These are phyloP conservation scores for Chaetorhynchus papuensis DNA, from an alignment of 2,113 vertebrate genomes.

Conservation along the genomic window DNA sequence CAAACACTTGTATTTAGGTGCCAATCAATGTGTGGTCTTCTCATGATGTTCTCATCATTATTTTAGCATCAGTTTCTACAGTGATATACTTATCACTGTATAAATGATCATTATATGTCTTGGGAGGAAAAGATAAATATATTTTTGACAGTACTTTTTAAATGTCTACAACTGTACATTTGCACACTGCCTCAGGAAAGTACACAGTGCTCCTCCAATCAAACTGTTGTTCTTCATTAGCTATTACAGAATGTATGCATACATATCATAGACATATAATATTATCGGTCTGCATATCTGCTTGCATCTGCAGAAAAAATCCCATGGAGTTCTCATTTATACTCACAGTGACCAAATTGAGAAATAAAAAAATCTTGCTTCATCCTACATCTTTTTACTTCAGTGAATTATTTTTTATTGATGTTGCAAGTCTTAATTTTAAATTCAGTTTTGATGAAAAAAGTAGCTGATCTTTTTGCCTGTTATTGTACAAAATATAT, in stretches of 20 bases:
- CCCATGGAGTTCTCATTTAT: background rate
- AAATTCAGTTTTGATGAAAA: constrained; percentile 42
- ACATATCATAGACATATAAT: background rate
- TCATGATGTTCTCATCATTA: background rate
- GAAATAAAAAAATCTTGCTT: background rate
- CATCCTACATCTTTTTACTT: background rate
- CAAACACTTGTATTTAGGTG: background rate
- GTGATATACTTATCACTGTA: background rate
- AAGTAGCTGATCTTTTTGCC: constrained; percentile 63
- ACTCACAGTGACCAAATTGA: background rate
- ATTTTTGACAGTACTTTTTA: background rate
- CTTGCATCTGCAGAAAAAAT: background rate
- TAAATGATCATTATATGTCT: background rate
- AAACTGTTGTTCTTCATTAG: background rate
- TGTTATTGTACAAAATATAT: constrained; percentile 66
- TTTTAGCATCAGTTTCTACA: background rate
- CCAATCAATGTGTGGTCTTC: background rate
- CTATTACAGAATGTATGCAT: background rate
- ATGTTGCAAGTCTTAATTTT: constrained; percentile 4
- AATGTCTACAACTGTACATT: background rate
- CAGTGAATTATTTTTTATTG: constrained; percentile 6
- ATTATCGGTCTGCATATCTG: background rate
- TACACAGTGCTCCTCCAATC: background rate
- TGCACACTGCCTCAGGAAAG: background rate
- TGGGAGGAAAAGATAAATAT: background rate